Base-by-base conservation (phyloP, 2,888 invertebrate species). In the Peribatodes rhomboidaria region DNA sequence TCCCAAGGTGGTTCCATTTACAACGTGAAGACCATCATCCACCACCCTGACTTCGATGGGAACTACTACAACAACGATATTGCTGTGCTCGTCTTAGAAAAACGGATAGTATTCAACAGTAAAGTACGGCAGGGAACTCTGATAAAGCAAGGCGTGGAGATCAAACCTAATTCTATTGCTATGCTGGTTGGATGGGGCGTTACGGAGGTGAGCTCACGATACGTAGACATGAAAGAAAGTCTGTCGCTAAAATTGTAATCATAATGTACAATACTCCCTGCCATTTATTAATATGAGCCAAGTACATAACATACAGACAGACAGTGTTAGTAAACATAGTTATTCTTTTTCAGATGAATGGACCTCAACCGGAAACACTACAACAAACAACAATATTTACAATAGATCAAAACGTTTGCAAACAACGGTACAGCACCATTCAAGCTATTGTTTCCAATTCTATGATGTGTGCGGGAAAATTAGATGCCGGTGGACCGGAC, bases 101-200 rank as follows among this genome's bases (percentile, higher is more conserved):
- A 72, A 35, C 81, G 81, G 8, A 85, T 93, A 14, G 61, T 65
- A 9, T 81, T 91, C 11, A 82, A 82, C 6, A 78, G 57, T n/a
- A 82, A 83, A 53, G 84, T 92, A 1, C 81, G 81, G 52, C 92
- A 92, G 65, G 88, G 84, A 8, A 90, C 92, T 1, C 83, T 93
- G 11, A 83, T 90, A 0, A 89, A 86, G 59, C 82, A 82, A 39
- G 81, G 83, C 1, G 82, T 84, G 2, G 89, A 91, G 67, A 73
- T 92, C 0, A 81, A 78, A 42, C 75, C 84, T 4, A 81, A 86
- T 66, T 85, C 89, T 7, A 47, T 86, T 0, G 84, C 86, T 57
- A 84, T 85, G 0, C 72, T 93, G 0, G 81, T 88, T 31, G 93
- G 93, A 53, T 93, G 93, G 93, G 93, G 93, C 11, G 83, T 88